A percentile compares a stretch with the other conserved stretches of the same genome.
Evolutionary conservation across 2,888 invertebrate genomes (phyloP).

Genomic region (Parapristionchus giblindavisi): DNA sequence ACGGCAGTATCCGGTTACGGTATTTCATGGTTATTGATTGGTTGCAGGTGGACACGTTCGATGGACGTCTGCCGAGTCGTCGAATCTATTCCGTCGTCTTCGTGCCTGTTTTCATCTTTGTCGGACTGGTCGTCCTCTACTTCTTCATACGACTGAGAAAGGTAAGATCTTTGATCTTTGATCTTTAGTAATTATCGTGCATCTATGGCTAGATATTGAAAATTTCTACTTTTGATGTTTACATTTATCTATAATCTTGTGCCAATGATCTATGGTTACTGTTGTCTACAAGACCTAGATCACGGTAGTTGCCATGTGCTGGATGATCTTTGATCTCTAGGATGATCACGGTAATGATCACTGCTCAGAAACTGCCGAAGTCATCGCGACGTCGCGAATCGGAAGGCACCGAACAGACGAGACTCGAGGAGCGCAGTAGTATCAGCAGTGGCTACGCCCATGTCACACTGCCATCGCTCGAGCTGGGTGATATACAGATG

Average conservation of each 20-base stretch:
- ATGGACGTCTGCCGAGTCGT: too few species aligned
- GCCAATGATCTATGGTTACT: too few species aligned
- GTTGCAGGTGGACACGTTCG: too few species aligned
- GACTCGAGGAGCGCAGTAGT: constrained; percentile 19
- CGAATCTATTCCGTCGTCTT: too few species aligned
- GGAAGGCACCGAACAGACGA: constrained; percentile 30
- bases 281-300: too few species aligned
- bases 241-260: too few species aligned
- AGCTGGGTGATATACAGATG: constrained; percentile 55
- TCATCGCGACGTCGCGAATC: neutral
- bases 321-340: neutral
- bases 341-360: neutral
- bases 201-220: too few species aligned
- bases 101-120: neutral
- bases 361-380: neutral
- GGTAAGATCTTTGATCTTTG: constrained; percentile 4
- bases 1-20: too few species aligned
- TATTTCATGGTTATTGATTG: too few species aligned
- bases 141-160: constrained; percentile 6
- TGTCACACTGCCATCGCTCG: constrained; percentile 52
- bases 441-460: constrained; percentile 47
- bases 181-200: too few species aligned
- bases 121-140: neutral
- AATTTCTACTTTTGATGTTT: too few species aligned
- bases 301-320: too few species aligned